phyloP scores from a whole-genome alignment of 2,113 vertebrate species.

The Oncorhynchus tshawytscha region DNA sequence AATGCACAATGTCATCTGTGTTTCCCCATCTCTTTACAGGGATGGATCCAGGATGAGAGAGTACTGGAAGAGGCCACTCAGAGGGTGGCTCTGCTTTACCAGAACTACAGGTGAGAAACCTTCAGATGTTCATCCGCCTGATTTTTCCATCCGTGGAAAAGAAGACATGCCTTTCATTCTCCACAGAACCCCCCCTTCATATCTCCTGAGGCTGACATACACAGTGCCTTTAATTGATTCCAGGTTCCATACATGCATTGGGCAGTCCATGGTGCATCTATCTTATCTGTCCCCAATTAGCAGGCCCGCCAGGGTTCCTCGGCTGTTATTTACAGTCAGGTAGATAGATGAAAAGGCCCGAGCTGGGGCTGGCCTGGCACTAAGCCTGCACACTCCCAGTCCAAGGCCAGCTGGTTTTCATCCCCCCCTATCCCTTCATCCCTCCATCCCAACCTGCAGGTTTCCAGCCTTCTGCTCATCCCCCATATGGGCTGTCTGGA shows the following conservation, averaged over 20 bases:
- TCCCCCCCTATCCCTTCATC: background rate
- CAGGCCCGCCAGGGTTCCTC: background rate
- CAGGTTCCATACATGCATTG: background rate
- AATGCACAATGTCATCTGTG: background rate
- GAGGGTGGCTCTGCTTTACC: slow-evolving; percentile 93
- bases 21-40: slow-evolving; percentile 67
- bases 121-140: background rate
- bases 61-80: slow-evolving; percentile 93
- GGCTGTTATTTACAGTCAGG: slow-evolving; percentile 6
- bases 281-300: slow-evolving; percentile 12
- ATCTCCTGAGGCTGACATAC: background rate
- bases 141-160: background rate
- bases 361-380: background rate
- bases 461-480: background rate
- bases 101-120: slow-evolving; percentile 85
- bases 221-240: background rate
- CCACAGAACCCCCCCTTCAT: background rate
- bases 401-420: slow-evolving; percentile 11
- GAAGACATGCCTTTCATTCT: background rate
- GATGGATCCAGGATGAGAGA: slow-evolving; percentile 95
- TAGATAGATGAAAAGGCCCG: slow-evolving; percentile 3
- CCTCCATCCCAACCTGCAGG: background rate
- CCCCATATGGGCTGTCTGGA: background rate
- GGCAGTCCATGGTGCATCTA: background rate
- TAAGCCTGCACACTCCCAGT: background rate